Evolutionary conservation across 2,797 vertebrate species (phyloP), one percentile per base, ranked within the genome.

Genomic region (Varecia variegata): DNA sequence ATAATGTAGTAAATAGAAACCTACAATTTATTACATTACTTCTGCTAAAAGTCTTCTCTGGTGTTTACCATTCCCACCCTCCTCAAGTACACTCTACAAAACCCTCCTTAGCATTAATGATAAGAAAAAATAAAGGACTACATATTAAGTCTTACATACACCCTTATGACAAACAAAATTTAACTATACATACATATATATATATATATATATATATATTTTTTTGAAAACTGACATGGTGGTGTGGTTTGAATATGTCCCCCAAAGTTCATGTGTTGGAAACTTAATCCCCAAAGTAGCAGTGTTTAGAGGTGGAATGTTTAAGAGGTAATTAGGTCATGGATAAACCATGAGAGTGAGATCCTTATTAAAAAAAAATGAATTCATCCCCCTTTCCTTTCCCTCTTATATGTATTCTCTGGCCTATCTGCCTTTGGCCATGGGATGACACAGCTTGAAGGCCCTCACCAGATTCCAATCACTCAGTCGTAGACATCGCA

Each of bases 1-100:
- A 70, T 38, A 60, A 88, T 32, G 38, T 80, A 90, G 95, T 85
- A 91, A 91, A 95, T 70, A 91, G 62, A 83, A 94, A 97, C 25
- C 9, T 9, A 96, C 27, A 47, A 20, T 81, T 88, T 89, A 85
- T 86, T 81, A 52, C 17, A 77, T 88, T 81, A 93, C 15, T 97
- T 84, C 54, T 82, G 32, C 45, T 88, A 92, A 90, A 67, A 50
- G 50, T 91, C 38, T 79, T 86, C 32, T 35, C 17, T 80, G 4
- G 18, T 84, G 21, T 74, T 12, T 2, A 67, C 13, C 40, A 20
- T 62, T 71, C 7, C n/a, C 10, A 21, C 3, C 1, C 3, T 50
- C 8, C 52, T 90, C 4, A 52, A 94, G 2, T 58, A 12, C 14
- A 43, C 38, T 45, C 14, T 87, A 32, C 17, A 32, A 82, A 81